A percentile compares a stretch with the other conserved stretches of the same genome.
Evolutionary conservation across 1,140 invertebrate genomes (phyloP).

Genomic region (Lithobius niger): DNA sequence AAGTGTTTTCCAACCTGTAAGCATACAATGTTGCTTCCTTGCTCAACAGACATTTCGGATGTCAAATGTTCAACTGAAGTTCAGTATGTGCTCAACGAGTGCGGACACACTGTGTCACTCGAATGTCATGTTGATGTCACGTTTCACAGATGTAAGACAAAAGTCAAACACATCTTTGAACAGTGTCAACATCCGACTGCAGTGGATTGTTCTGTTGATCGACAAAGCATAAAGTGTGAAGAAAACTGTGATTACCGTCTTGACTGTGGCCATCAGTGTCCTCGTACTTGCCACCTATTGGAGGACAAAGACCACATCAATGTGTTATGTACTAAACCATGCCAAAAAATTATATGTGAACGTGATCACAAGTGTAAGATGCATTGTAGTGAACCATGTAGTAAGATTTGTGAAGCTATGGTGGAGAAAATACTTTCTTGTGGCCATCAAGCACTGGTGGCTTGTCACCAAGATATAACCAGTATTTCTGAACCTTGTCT

Average conservation of each 20-base stretch:
- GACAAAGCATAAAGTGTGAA: conserved; percentile 19
- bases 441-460: no score
- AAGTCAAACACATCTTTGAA: not conserved
- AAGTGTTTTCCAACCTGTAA: not conserved
- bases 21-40: not conserved
- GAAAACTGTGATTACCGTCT: conserved; percentile 22
- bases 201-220: not conserved
- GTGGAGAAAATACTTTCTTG: no score
- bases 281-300: conserved; percentile 10
- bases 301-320: not conserved
- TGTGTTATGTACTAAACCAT: conserved; percentile 3
- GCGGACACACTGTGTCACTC: not conserved
- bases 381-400: conserved; percentile 3
- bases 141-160: not conserved
- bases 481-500: no score
- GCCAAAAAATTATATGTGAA: conserved; percentile 11
- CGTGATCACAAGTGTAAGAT: conserved; percentile 7
- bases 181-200: not conserved
- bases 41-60: not conserved
- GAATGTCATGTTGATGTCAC: not conserved
- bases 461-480: no score
- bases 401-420: no score
- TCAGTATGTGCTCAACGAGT: not conserved
- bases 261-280: conserved; percentile 17
- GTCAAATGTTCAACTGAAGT: not conserved